Evolutionary conservation across 2,113 vertebrate species (phyloP).

Genomic region (Callospermophilus lateralis): DNA sequence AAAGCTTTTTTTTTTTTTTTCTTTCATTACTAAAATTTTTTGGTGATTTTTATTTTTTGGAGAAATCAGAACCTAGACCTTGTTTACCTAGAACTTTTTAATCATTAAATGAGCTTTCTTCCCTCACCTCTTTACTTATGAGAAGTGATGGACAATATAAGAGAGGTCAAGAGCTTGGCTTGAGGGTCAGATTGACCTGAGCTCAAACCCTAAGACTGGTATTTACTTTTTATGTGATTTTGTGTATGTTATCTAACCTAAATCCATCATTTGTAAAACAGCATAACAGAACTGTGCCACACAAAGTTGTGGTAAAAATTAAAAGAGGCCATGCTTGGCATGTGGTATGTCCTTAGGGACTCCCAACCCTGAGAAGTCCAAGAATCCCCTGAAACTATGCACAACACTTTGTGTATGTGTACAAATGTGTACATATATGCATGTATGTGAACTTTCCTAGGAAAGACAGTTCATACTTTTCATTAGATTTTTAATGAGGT

Average conservation of each 20-base stretch:
- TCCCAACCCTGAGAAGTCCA: not conserved
- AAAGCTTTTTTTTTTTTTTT: not conserved
- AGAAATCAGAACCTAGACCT: not conserved
- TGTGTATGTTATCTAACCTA: not conserved
- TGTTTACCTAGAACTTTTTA: not conserved
- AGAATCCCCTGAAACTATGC: constrained; percentile 4
- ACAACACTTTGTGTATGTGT: not conserved
- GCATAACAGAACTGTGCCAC: not conserved
- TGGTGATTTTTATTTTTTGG: not conserved
- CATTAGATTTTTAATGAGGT: not conserved
- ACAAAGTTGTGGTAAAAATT: not conserved
- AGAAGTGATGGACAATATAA: not conserved
- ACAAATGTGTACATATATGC: not conserved
- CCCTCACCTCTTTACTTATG: not conserved
- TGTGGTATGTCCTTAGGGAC: not conserved
- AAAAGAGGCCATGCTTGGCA: not conserved
- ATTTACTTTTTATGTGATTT: not conserved
- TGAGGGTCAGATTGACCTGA: not conserved
- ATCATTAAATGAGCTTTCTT: not conserved
- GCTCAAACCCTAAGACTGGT: constrained; percentile 11
- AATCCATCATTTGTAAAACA: not conserved
- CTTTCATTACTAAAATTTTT: not conserved
- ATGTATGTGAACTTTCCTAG: not conserved
- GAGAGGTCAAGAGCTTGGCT: not conserved
- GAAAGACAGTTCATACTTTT: not conserved